Evolutionary conservation across 2,113 vertebrate species (phyloP).

Genomic region (Corvus moneduloides): DNA sequence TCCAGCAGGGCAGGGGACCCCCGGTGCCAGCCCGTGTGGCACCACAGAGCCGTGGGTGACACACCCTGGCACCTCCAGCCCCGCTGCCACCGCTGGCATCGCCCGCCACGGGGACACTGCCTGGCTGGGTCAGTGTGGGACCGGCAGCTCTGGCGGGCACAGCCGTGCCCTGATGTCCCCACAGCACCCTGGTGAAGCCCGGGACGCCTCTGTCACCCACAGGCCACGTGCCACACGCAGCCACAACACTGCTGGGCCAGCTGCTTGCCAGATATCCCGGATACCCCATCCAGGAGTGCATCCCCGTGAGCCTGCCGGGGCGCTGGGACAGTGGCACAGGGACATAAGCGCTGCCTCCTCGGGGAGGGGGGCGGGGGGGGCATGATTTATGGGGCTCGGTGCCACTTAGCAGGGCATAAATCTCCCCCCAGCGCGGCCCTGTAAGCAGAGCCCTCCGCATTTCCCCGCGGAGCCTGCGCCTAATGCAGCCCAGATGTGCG

Average conservation of each 20-base stretch:
- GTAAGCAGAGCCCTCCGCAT: constrained; percentile 30
- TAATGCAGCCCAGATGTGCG: constrained; percentile 55
- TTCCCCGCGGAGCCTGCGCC: constrained; percentile 28
- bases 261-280: neutral
- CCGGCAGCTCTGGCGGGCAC: fast-evolving
- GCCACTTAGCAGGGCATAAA: constrained; percentile 50
- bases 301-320: neutral
- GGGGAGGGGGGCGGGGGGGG: neutral
- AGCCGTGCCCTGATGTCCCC: fast-evolving
- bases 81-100: fast-evolving
- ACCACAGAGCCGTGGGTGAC: fast-evolving
- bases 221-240: neutral
- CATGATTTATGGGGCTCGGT: neutral
- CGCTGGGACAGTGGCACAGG: neutral
- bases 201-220: neutral
- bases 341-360: neutral
- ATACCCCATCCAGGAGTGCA: neutral
- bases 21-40: neutral
- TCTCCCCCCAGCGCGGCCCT: neutral
- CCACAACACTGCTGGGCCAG: neutral
- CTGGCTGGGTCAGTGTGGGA: fast-evolving
- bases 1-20: neutral
- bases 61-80: neutral
- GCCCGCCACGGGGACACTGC: fast-evolving
- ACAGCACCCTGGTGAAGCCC: neutral